Conservation (phyloP, 1,140 invertebrate genomes). For the Battus philenor region DNA sequence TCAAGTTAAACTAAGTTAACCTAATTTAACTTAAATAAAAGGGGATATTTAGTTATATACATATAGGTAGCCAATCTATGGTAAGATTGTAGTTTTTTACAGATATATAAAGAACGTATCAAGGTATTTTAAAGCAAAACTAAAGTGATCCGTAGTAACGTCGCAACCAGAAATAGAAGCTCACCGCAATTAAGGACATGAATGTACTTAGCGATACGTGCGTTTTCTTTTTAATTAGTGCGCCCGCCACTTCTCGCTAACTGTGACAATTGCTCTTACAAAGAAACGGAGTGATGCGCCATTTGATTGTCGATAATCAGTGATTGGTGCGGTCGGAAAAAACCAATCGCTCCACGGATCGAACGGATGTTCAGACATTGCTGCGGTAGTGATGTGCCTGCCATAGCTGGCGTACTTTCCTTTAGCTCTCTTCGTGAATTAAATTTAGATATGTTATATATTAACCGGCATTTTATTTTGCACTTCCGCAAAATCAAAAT, state of each 20-base stretch:
- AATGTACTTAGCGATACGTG: conserved; percentile 17
- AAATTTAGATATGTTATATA: too few relatives aligned
- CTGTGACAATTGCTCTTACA: conserved; percentile 30
- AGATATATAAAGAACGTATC: not conserved
- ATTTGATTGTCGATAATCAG: conserved; percentile 15
- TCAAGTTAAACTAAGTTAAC: too few relatives aligned
- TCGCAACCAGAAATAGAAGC: too few relatives aligned
- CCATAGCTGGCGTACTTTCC: too few relatives aligned
- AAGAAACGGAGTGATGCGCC: conserved; percentile 24
- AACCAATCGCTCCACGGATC: conserved; percentile 4
- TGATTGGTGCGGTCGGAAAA: conserved; percentile 6
- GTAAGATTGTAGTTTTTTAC: not conserved
- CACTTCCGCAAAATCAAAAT: too few relatives aligned
- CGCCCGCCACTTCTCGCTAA: conserved; percentile 26
- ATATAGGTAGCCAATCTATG: not conserved
- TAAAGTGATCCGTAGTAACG: too few relatives aligned
- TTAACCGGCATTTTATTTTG: too few relatives aligned
- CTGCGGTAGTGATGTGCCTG: conserved; percentile 1
- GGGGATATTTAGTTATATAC: too few relatives aligned
- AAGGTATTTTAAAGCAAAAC: not conserved
- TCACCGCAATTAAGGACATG: conserved; percentile 3
- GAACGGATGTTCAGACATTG: not conserved
- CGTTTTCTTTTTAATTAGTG: conserved; percentile 26
- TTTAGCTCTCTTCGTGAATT: too few relatives aligned
- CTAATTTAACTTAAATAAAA: too few relatives aligned